Conservation (phyloP, 2,797 vertebrate species). For the Amblyraja radiata region DNA sequence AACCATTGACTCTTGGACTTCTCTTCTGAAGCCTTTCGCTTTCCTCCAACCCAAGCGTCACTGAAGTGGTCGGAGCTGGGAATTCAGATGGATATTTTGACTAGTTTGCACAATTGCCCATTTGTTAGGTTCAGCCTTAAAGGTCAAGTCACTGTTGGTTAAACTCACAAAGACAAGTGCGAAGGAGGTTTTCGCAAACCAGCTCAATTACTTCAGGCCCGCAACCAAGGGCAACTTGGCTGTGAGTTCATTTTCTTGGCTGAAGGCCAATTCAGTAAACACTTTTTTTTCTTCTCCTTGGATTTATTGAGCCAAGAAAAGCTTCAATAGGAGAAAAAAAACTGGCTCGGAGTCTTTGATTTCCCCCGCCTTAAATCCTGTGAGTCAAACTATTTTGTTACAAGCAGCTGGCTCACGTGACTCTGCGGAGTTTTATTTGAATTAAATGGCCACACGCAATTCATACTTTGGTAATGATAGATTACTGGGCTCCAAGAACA, state of each 20-base stretch:
- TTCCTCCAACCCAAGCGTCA: background rate
- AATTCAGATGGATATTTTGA: constrained; percentile 27
- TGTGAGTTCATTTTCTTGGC: constrained; percentile 5
- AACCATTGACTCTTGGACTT: constrained; percentile 10
- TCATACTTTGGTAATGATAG: background rate
- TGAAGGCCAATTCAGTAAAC: constrained; percentile 9
- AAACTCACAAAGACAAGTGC: constrained; percentile 27
- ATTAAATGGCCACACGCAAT: constrained; percentile 22
- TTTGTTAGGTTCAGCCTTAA: constrained; percentile 27
- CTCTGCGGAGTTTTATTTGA: background rate
- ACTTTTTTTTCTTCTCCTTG: background rate
- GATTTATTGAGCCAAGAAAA: constrained; percentile 10
- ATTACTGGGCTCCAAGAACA: background rate
- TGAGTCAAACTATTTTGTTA: constrained; percentile 20
- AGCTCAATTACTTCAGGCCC: constrained; percentile 24
- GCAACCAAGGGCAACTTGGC: constrained; percentile 8
- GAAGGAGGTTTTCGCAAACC: background rate
- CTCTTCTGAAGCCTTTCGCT: background rate
- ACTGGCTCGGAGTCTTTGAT: constrained; percentile 11
- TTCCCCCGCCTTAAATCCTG: background rate
- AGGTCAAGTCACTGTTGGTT: constrained; percentile 19
- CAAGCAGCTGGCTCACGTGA: background rate
- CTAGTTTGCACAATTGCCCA: background rate
- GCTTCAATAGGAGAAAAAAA: background rate
- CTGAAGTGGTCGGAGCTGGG: constrained; percentile 27